These are phyloP conservation scores for Enteromius afrohamiltoni DNA, from an alignment of 2,797 vertebrate genomes.

Conservation along the genomic window DNA sequence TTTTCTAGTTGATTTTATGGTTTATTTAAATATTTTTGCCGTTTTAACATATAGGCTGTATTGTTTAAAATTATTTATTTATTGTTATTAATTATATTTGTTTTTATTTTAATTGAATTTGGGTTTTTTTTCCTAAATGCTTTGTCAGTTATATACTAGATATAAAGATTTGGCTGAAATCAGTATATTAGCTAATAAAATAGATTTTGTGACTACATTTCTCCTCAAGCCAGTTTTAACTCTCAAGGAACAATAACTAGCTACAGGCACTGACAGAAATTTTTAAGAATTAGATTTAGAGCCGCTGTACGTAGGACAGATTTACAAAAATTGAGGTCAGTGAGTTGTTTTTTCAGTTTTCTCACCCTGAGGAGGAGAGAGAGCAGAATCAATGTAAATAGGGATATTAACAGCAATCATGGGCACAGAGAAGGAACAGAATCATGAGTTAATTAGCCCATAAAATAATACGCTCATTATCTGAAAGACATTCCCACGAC, in stretches of 20 bases:
- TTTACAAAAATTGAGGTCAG: background rate
- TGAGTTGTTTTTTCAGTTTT: constrained; percentile 1
- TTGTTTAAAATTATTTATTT: background rate
- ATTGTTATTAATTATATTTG: too few relatives aligned
- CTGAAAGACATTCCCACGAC: constrained; percentile 44
- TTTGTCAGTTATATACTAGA: background rate
- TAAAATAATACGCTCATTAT: constrained; percentile 53
- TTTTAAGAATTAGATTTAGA: background rate
- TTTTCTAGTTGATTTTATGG: background rate
- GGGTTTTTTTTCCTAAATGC: background rate
- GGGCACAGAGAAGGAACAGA: constrained; percentile 36
- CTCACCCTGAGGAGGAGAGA: background rate
- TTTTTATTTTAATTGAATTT: too few relatives aligned
- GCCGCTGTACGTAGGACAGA: background rate
- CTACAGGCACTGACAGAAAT: background rate
- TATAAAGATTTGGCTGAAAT: background rate
- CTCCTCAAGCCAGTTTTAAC: background rate
- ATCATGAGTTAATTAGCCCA: constrained; percentile 62
- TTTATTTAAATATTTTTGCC: background rate
- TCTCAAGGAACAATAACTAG: background rate
- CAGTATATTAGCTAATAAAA: background rate
- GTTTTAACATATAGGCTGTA: background rate
- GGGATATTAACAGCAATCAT: constrained; percentile 18
- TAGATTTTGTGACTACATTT: background rate
- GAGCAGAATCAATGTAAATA: background rate